Percentiles rank a stretch among this genome's conserved stretches.
phyloP scores from a whole-genome alignment of 2,888 invertebrate genomes.

The Heliconius ethilla region DNA sequence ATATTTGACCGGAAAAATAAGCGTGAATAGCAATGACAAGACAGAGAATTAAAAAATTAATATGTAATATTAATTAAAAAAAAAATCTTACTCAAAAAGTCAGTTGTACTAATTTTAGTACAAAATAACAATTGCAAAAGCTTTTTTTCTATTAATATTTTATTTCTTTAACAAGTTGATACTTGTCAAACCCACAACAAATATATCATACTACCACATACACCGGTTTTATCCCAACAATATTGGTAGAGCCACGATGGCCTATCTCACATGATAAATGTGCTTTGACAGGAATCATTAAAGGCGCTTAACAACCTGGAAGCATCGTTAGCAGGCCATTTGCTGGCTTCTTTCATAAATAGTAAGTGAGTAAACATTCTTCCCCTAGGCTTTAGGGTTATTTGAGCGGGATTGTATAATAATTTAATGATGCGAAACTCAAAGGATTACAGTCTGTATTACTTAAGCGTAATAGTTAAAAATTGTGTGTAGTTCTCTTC shows the following conservation, averaged over 20 bases:
- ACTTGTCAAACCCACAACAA: neutral
- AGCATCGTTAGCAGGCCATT: constrained; percentile 58
- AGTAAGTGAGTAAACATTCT: constrained; percentile 45
- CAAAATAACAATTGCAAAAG: too few species aligned
- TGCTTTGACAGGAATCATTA: constrained; percentile 61
- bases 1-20: too few species aligned
- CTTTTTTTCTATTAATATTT: neutral
- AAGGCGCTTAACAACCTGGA: constrained; percentile 53
- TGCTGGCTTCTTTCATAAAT: constrained; percentile 46
- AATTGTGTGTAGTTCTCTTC: constrained; percentile 19
- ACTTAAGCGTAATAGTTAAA: neutral
- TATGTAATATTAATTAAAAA: too few species aligned
- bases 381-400: constrained; percentile 39
- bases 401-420: constrained; percentile 37
- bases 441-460: constrained; percentile 17
- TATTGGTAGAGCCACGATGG: constrained; percentile 40
- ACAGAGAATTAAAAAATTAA: too few species aligned
- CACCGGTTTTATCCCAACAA: constrained; percentile 32
- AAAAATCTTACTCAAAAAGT: too few species aligned
- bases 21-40: too few species aligned
- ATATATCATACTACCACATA: neutral
- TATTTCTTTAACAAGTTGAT: neutral
- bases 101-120: too few species aligned
- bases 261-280: constrained; percentile 55
- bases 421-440: constrained; percentile 34